Percentiles rank a stretch among this genome's conserved stretches.
Evolutionary conservation across 2,113 vertebrate species (phyloP).

Genomic region (Ascaphus truei): DNA sequence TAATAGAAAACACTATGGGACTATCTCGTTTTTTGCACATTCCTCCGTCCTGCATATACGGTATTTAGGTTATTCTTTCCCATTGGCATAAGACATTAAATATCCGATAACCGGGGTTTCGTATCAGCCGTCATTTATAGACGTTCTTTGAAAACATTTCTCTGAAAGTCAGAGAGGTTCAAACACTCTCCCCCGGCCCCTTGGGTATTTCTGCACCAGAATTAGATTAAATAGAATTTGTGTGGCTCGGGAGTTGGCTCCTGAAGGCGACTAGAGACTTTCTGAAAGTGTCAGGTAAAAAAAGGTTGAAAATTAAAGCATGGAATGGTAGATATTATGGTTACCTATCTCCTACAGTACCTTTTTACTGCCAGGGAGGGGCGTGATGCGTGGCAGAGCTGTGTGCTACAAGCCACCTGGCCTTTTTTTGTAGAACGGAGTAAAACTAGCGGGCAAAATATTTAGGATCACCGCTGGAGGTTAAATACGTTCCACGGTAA

Average conservation of each 20-base stretch:
- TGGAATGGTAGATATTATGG: neutral
- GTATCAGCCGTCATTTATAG: constrained; percentile 16
- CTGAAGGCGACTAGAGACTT: neutral
- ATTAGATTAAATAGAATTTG: constrained; percentile 22
- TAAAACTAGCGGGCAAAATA: too few species aligned
- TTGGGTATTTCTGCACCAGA: constrained; percentile 13
- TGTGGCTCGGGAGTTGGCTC: neutral
- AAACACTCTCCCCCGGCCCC: constrained; percentile 1
- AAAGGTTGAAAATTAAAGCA: constrained; percentile 13
- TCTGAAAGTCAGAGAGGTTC: constrained; percentile 19
- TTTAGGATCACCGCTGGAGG: too few species aligned
- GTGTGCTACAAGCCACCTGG: too few species aligned
- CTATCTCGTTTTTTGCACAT: too few species aligned
- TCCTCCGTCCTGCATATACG: too few species aligned
- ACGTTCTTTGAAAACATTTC: constrained; percentile 20
- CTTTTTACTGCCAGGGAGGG: too few species aligned
- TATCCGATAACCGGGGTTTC: constrained; percentile 8
- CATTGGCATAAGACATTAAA: neutral
- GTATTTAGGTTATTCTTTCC: too few species aligned
- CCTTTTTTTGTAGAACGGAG: too few species aligned
- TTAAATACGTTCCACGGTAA: too few species aligned
- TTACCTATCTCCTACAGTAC: neutral
- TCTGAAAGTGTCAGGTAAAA: neutral
- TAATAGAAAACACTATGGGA: too few species aligned
- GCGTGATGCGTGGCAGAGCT: too few species aligned